Conservation (phyloP, 2,888 invertebrate genomes). For the Chesias legatella region DNA sequence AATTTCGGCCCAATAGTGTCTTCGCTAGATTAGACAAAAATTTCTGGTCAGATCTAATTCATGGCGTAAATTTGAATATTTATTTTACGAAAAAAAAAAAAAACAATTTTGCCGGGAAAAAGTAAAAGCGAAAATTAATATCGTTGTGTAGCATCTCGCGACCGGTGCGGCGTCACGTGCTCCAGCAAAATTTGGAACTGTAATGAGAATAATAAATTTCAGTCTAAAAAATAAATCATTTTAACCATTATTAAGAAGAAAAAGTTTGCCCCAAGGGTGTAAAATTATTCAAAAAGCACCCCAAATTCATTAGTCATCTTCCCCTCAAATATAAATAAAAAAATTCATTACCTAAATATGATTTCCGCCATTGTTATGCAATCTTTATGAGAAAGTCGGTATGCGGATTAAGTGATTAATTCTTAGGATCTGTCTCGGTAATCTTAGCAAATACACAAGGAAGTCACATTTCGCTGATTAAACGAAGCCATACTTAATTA, state of each 20-base stretch:
- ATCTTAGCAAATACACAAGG: background rate
- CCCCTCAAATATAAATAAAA: constrained; percentile 22
- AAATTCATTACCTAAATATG: too few relatives aligned
- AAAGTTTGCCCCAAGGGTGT: constrained; percentile 29
- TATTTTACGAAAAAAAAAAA: too few relatives aligned
- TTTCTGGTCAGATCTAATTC: too few relatives aligned
- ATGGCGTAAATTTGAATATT: too few relatives aligned
- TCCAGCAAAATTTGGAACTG: constrained; percentile 41
- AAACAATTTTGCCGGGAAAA: too few relatives aligned
- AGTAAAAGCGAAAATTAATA: constrained; percentile 25
- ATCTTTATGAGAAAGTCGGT: background rate
- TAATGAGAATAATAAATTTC: constrained; percentile 54
- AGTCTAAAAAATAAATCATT: constrained; percentile 45
- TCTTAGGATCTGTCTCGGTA: background rate
- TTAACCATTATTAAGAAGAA: constrained; percentile 38
- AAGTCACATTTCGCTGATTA: constrained; percentile 12
- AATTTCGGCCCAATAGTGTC: too few relatives aligned
- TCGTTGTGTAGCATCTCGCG: constrained; percentile 14
- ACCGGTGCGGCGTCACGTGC: constrained; percentile 41
- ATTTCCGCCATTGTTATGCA: too few relatives aligned
- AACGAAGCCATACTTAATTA: constrained; percentile 9
- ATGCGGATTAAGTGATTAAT: background rate
- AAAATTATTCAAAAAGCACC: constrained; percentile 33
- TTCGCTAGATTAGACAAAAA: too few relatives aligned
- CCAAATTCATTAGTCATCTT: constrained; percentile 25